Conservation (phyloP, 2,888 invertebrate genomes). For the Ormia ochracea region DNA sequence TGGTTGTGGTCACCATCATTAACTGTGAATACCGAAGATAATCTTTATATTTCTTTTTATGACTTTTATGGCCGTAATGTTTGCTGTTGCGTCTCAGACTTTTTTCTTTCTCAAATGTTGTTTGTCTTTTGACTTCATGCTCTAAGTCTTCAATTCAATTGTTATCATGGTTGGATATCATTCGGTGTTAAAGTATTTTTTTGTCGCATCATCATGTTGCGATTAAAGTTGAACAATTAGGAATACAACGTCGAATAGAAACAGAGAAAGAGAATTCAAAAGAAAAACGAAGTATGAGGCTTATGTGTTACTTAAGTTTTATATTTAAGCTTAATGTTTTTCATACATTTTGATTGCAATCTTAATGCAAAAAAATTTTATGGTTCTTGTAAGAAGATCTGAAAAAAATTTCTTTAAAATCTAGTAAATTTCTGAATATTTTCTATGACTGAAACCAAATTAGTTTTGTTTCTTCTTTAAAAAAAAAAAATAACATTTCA, state of each 20-base stretch:
- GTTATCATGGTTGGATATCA: background rate
- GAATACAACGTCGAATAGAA: background rate
- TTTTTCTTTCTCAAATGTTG: constrained; percentile 72
- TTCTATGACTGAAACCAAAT: too few species aligned
- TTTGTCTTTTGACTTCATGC: constrained; percentile 34
- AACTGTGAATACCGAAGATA: constrained; percentile 66
- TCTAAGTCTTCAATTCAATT: constrained; percentile 17
- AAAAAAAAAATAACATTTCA: too few species aligned
- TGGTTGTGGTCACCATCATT: constrained; percentile 58
- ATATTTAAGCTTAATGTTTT: background rate
- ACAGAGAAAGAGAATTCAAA: constrained; percentile 1
- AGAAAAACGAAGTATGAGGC: constrained; percentile 15
- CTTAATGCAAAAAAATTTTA: constrained; percentile 11
- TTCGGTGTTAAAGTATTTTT: constrained; percentile 29
- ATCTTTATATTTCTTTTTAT: constrained; percentile 75
- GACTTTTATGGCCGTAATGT: constrained; percentile 73
- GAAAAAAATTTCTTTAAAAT: background rate
- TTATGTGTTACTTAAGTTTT: constrained; percentile 25
- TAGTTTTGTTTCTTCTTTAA: too few species aligned
- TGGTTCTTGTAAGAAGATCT: background rate
- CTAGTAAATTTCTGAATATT: background rate
- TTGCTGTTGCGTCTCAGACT: constrained; percentile 70
- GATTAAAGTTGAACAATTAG: constrained; percentile 50
- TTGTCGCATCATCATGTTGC: constrained; percentile 40
- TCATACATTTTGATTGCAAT: constrained; percentile 23